Evolutionary conservation across 2,797 vertebrate genomes (phyloP), one percentile per base, ranked within the genome.

Genomic region (Carcharodon carcharias): DNA sequence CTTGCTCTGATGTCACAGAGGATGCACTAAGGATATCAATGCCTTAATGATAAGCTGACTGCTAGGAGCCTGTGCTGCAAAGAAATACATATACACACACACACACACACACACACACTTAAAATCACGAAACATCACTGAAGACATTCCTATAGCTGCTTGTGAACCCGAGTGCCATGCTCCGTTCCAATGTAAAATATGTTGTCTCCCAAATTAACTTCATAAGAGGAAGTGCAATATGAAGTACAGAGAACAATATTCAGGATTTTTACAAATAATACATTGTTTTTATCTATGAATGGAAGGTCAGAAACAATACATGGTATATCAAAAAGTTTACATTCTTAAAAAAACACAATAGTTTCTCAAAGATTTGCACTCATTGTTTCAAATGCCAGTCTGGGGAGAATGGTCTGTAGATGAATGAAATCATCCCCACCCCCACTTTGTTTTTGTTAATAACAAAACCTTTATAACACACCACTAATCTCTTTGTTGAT

Each of bases 261-360:
- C 16, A 61, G 31, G 63, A 40, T 12, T 67, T 67, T 73, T 71
- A 56, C 3, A 45, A 73, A 77, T 8, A 95, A 56, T 71, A 94
- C 69, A 73, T 77, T 77, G 71, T 73, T 67, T 63, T 58, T 54
- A n/a, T 54, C 50, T 77, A 71, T 95, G 94, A 95, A 77, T 35
- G 3, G 50, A 77, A 71, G 35, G 69, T 50, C 69, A 95, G 45
- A 23, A 77, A 73, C 31, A 95, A 77, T 95, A 77, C 67, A 28
- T 95, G 93, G 93, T 31, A 71, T 95, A 16, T 71, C 65, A 77
- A 77, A 95, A 54, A 18, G 50, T 77, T 77, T n/a, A 95, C 18
- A 69, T 45, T 95, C 11, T 18, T 11, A 71, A 23, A 45, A 61
- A 73, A 45, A 35, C 54, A 26, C 71, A 95, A 35, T 73, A 54